Conservation (phyloP, 2,888 invertebrate species). For the Xanthostigma xanthostigma region DNA sequence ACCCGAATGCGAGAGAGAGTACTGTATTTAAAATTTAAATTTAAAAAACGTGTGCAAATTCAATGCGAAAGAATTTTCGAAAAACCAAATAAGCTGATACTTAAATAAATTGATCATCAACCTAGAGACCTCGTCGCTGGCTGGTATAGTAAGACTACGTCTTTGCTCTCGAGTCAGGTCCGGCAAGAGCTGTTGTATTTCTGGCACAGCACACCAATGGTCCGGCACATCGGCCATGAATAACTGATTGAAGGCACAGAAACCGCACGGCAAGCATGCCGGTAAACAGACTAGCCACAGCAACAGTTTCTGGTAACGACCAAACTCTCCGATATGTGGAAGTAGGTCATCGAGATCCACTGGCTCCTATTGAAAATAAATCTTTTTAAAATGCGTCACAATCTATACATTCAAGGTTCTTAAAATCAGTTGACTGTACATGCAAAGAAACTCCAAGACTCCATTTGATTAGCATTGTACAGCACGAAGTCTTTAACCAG, state of each 20-base stretch:
- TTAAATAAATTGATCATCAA: neutral
- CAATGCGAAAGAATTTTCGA: no score
- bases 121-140: slow-evolving; percentile 7
- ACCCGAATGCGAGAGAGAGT: no score
- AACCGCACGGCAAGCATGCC: slow-evolving; percentile 80
- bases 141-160: slow-evolving; percentile 51
- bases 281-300: slow-evolving; percentile 78
- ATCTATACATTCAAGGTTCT: no score
- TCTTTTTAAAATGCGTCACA: no score
- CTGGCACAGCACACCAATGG: slow-evolving; percentile 71
- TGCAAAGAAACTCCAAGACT: no score
- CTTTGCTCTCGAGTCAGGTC: slow-evolving; percentile 41
- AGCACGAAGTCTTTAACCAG: no score
- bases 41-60: no score
- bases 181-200: slow-evolving; percentile 30
- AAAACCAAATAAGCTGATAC: no score
- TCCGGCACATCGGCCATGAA: slow-evolving; percentile 82
- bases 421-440: no score
- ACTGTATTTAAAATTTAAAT: no score
- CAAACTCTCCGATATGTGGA: slow-evolving; percentile 78
- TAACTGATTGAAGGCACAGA: slow-evolving; percentile 83
- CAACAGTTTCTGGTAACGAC: slow-evolving; percentile 71
- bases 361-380: slow-evolving; percentile 26
- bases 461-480: no score
- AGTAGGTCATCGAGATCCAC: slow-evolving; percentile 75